Conservation (phyloP, 2,888 invertebrate species). For the Pseudolycoriella hygida region DNA sequence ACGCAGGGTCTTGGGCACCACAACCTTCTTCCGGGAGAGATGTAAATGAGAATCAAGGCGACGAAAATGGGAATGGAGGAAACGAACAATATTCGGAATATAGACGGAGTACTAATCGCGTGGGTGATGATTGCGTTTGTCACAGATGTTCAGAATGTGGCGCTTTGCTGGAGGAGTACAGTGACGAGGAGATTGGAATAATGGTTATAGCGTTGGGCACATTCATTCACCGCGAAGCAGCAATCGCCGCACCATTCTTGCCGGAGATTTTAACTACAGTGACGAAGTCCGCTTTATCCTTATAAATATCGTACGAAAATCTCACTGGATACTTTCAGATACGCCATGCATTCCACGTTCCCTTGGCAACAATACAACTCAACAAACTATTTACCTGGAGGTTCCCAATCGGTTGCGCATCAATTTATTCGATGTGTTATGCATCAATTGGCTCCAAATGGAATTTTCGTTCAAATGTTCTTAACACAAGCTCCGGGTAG, state of each 20-base stretch:
- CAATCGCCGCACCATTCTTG: conserved; percentile 81
- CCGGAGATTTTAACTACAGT: conserved; percentile 82
- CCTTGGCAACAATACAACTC: conserved; percentile 88
- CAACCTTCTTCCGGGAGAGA: conserved; percentile 17
- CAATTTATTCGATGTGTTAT: conserved; percentile 93
- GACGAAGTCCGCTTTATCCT: conserved; percentile 44
- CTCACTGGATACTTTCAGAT: conserved; percentile 27
- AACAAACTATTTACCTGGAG: conserved; percentile 79
- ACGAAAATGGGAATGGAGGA: conserved; percentile 20
- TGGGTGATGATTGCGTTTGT: conserved; percentile 53
- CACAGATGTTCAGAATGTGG: conserved; percentile 75
- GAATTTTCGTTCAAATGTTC: conserved; percentile 91
- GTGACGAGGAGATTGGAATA: conserved; percentile 90
- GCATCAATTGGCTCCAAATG: conserved; percentile 92
- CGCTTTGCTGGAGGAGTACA: conserved; percentile 74
- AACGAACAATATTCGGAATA: neutral
- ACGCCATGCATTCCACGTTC: conserved; percentile 61
- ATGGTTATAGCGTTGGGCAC: conserved; percentile 88
- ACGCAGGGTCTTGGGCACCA: conserved; percentile 37
- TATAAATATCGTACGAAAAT: neutral
- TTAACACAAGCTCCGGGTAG: conserved; percentile 73
- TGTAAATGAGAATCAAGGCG: conserved; percentile 18
- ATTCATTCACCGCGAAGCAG: conserved; percentile 90
- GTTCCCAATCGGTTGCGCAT: conserved; percentile 87
- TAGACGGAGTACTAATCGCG: conserved; percentile 16